Percentiles rank a stretch among this genome's conserved stretches.
These are phyloP conservation scores for Chalcis sispes DNA, from an alignment of 2,888 invertebrate species.

Conservation along the genomic window DNA sequence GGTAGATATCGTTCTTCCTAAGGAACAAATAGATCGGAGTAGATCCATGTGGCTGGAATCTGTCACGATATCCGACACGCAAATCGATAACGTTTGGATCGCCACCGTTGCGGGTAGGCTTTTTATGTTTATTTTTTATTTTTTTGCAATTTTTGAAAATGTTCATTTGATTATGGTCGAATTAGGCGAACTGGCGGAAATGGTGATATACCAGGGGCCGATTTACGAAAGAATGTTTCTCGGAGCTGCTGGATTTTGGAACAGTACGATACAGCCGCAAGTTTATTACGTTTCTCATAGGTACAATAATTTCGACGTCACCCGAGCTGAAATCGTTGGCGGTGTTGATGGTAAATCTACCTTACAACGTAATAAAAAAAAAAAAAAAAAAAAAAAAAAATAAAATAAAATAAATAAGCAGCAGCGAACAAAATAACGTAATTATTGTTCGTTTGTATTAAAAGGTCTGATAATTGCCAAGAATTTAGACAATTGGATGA, in stretches of 20 bases:
- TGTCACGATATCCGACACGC: constrained; percentile 23
- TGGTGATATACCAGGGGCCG: constrained; percentile 82
- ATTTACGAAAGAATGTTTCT: constrained; percentile 77
- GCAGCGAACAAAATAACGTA: no score
- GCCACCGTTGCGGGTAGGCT: constrained; percentile 82
- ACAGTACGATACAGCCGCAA: constrained; percentile 80
- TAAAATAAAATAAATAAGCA: no score
- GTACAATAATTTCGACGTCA: constrained; percentile 80
- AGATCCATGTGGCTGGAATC: constrained; percentile 31
- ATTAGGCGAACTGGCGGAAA: constrained; percentile 82
- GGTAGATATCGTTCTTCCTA: constrained; percentile 13
- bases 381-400: no score
- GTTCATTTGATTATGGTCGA: no score
- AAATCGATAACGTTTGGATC: constrained; percentile 79
- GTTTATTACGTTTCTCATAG: constrained; percentile 78
- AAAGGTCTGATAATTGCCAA: constrained; percentile 79
- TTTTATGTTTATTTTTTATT: no score
- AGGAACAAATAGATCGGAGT: neutral
- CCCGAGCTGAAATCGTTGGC: constrained; percentile 83
- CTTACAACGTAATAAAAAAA: neutral
- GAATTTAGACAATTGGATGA: constrained; percentile 78
- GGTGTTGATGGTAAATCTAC: constrained; percentile 80
- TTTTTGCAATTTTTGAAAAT: neutral
- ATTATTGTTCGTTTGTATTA: neutral
- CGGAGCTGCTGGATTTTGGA: constrained; percentile 81